Evolutionary conservation across 2,113 vertebrate species (phyloP), one percentile per base, ranked within the genome.

Genomic region (Hemichromis elongatus): DNA sequence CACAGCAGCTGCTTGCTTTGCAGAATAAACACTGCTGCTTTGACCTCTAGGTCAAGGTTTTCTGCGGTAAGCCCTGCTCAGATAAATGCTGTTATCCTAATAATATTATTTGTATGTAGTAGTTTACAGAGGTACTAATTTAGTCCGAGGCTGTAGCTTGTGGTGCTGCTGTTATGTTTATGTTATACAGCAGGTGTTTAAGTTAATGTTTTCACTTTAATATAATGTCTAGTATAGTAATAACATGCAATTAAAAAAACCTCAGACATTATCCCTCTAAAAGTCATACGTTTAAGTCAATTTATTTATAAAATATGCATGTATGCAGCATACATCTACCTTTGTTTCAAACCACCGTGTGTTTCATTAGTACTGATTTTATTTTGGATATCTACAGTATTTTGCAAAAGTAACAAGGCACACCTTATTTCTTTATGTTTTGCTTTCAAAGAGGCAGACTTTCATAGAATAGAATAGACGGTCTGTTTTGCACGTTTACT

Each of bases 1-100:
- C 55, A 45, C 30, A 89, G 83, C 87, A 86, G 90, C 88, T 87
- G 86, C 55, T 86, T 85, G 42, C 80, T 90, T 86, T 81, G 78
- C 80, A 81, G 73, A 75, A 35, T 87, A 73, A 92, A 86, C 42
- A 26, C 24, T 87, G 77, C 59, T 75, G 13, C 28, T 61, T 13
- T 33, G 2, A 45, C 4, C 47, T 18, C 1, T 4, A 9, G 33
- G 50, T 75, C 70, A 75, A 75, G 9, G 18, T 33, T 47, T 75
- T 52, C 45, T 75, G 18, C 70, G n/a, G 1, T 75, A 13, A 75
- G n/a, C 18, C 45, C 10, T 33, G 26, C 16, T 75, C 45, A 10
- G 16, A 52, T 52, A 30, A 52, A 50, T 50, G 8, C 45, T 52
- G 26, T 52, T 50, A 30, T 28, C 26, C 12, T 45, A 26, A 24